These are phyloP conservation scores for Crenuchus spilurus DNA, from an alignment of 2,797 vertebrate genomes.

Conservation along the genomic window DNA sequence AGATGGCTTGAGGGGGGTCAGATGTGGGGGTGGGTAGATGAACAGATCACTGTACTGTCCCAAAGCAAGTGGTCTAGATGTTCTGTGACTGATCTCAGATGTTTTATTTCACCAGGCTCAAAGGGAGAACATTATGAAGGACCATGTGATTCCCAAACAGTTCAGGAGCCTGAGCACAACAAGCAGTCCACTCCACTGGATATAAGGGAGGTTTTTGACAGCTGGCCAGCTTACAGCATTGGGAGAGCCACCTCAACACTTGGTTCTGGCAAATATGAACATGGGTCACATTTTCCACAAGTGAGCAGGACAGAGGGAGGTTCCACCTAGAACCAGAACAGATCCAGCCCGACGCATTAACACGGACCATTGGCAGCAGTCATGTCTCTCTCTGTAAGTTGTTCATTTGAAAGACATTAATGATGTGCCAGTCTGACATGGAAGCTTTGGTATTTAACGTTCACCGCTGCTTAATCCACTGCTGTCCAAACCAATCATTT, in stretches of 20 bases:
- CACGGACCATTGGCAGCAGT: constrained; percentile 41
- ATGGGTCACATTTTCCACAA: constrained; percentile 27
- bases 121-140: constrained; percentile 9
- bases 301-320: constrained; percentile 30
- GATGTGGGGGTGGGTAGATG: background rate
- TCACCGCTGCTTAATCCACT: constrained; percentile 12
- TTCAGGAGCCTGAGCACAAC: constrained; percentile 6
- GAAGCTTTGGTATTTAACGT: constrained; percentile 22
- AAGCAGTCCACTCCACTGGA: constrained; percentile 19
- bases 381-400: constrained; percentile 84
- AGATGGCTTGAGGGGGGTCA: background rate
- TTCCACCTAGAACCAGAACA: constrained; percentile 26
- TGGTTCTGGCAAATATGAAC: constrained; percentile 38
- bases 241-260: constrained; percentile 30
- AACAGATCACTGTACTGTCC: background rate
- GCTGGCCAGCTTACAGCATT: constrained; percentile 10
- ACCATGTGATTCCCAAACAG: constrained; percentile 19
- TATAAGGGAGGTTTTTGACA: constrained; percentile 20
- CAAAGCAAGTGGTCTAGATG: too few relatives aligned
- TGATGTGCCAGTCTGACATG: constrained; percentile 14
- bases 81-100: too few relatives aligned
- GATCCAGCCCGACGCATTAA: constrained; percentile 23
- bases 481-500: constrained; percentile 29
- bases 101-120: constrained; percentile 30
- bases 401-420: background rate